A percentile compares a stretch with the other conserved stretches of the same genome.
These are phyloP conservation scores for Drosophila paulistorum DNA, from an alignment of 1,140 invertebrate species.

Conservation along the genomic window DNA sequence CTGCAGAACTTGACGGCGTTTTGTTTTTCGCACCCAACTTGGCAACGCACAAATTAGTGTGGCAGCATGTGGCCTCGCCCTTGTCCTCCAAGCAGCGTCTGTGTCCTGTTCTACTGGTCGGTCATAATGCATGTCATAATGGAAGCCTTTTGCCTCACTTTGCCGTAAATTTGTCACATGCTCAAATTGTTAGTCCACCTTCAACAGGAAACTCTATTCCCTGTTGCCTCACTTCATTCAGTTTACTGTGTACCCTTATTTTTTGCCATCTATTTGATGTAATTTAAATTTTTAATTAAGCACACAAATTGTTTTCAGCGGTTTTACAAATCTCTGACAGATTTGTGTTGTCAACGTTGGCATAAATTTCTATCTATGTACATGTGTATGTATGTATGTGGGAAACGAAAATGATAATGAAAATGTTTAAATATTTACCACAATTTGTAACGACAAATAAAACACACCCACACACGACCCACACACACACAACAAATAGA, in stretches of 20 bases:
- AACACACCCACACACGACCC: conserved; percentile 14
- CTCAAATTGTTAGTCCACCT: conserved; percentile 59
- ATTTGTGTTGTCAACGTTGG: conserved; percentile 51
- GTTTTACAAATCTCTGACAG: conserved; percentile 77
- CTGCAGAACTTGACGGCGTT: conserved; percentile 38
- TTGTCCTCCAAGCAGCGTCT: neutral
- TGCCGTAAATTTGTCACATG: conserved; percentile 68
- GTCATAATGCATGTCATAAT: conserved; percentile 78
- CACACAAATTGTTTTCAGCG: conserved; percentile 77
- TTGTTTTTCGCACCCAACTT: conserved; percentile 77
- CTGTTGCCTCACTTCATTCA: neutral
- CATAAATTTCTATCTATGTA: conserved; percentile 32
- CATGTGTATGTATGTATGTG: conserved; percentile 3
- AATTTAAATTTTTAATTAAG: conserved; percentile 81
- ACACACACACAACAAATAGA: conserved; percentile 35
- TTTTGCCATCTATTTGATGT: conserved; percentile 60
- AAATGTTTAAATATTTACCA: conserved; percentile 79
- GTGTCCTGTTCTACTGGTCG: neutral
- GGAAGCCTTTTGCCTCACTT: conserved; percentile 46
- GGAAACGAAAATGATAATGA: conserved; percentile 68
- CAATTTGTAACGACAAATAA: conserved; percentile 66
- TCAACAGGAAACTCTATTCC: neutral
- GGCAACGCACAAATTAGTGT: conserved; percentile 77
- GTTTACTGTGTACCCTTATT: neutral
- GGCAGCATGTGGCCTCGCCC: conserved; percentile 68